Evolutionary conservation across 1,140 invertebrate species (phyloP).

Genomic region (Zaprionus africanus): DNA sequence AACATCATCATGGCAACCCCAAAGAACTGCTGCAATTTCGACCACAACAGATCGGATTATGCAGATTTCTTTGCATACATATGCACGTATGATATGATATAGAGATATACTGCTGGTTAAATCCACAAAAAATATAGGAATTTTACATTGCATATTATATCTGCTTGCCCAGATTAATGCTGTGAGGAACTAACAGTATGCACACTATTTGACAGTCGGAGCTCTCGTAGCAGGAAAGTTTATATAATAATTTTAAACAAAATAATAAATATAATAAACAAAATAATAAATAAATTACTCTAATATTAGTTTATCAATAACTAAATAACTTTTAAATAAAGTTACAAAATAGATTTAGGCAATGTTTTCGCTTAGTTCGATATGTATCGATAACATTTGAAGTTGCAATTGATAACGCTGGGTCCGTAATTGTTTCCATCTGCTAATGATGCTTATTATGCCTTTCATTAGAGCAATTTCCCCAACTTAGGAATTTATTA

Average conservation of each 20-base stretch:
- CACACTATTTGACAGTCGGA: background rate
- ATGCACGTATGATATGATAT: background rate
- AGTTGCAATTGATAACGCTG: background rate
- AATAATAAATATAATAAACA: background rate
- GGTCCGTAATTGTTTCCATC: background rate
- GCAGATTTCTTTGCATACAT: conserved; percentile 12
- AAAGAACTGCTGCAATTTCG: conserved; percentile 13
- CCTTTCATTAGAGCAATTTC: background rate
- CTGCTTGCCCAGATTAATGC: background rate
- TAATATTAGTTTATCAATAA: background rate
- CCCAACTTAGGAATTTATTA: background rate
- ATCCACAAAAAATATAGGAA: background rate
- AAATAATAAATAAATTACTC: background rate
- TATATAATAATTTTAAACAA: background rate
- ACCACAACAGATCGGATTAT: conserved; percentile 43
- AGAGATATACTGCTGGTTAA: background rate
- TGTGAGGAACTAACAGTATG: background rate
- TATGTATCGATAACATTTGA: background rate
- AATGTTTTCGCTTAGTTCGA: background rate
- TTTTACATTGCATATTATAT: conserved; percentile 6
- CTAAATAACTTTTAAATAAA: background rate
- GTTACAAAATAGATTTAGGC: background rate
- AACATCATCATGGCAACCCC: background rate
- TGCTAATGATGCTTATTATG: background rate
- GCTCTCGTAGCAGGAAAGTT: background rate